phyloP scores from a whole-genome alignment of 1,140 invertebrate species.

The Helicoverpa armigera region DNA sequence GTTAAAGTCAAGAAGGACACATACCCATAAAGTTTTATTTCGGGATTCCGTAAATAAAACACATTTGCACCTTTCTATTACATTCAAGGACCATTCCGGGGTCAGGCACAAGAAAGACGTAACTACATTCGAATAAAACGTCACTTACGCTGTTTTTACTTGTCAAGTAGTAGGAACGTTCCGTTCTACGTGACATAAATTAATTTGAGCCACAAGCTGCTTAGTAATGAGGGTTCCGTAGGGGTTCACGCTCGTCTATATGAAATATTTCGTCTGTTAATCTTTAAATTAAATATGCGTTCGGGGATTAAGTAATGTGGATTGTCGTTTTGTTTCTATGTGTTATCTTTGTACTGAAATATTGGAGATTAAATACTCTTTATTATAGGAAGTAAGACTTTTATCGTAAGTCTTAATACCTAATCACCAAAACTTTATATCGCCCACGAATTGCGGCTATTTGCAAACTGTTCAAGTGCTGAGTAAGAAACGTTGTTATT shows the following conservation, averaged over 20 bases:
- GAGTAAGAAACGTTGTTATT: too few relatives aligned
- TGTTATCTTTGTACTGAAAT: too few relatives aligned
- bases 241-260: neutral
- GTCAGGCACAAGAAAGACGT: too few relatives aligned
- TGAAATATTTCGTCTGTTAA: conserved; percentile 14
- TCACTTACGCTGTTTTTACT: too few relatives aligned
- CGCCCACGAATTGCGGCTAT: too few relatives aligned
- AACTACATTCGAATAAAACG: too few relatives aligned
- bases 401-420: too few relatives aligned
- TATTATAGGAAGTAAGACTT: too few relatives aligned
- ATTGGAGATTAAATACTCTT: too few relatives aligned
- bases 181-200: conserved; percentile 11
- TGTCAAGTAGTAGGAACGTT: neutral
- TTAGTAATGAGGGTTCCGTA: conserved; percentile 14
- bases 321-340: neutral
- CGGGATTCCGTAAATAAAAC: neutral
- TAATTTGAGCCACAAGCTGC: conserved; percentile 14
- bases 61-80: neutral
- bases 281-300: neutral
- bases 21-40: neutral
- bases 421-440: too few relatives aligned
- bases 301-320: neutral
- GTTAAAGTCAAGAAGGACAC: neutral
- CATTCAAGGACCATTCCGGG: neutral
- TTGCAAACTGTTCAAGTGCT: too few relatives aligned